These are phyloP conservation scores for Channa argus DNA, from an alignment of 2,113 vertebrate species.

Conservation along the genomic window DNA sequence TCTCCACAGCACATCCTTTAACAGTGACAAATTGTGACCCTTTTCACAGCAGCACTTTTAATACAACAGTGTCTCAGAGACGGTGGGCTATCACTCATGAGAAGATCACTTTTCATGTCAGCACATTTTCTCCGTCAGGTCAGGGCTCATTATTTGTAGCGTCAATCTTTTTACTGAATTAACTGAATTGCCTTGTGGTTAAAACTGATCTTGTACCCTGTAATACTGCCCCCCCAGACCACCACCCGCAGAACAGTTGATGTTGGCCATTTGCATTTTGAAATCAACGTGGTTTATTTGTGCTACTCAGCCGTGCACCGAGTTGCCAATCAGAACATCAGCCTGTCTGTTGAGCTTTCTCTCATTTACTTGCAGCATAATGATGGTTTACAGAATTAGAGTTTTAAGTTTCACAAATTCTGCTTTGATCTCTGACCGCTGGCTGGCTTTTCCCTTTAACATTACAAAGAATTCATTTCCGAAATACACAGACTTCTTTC, in stretches of 20 bases:
- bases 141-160: slow-evolving; percentile 53
- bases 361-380: slow-evolving; percentile 63
- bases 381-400: slow-evolving; percentile 79
- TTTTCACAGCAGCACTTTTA: slow-evolving; percentile 86
- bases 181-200: slow-evolving; percentile 44
- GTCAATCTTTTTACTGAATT: slow-evolving; percentile 41
- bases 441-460: slow-evolving; percentile 68
- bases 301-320: slow-evolving; percentile 44
- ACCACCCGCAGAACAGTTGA: slow-evolving; percentile 1
- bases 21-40: slow-evolving; percentile 90
- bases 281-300: slow-evolving; percentile 80
- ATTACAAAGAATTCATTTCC: slow-evolving; percentile 74
- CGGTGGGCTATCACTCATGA: slow-evolving; percentile 84
- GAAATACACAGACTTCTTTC: slow-evolving; percentile 64
- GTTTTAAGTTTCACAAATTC: slow-evolving; percentile 77
- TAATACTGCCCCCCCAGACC: neutral
- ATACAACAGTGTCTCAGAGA: slow-evolving; percentile 84
- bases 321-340: slow-evolving; percentile 67
- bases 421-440: slow-evolving; percentile 75
- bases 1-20: slow-evolving; percentile 83
- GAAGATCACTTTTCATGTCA: slow-evolving; percentile 79
- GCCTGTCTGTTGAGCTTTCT: slow-evolving; percentile 42
- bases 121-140: slow-evolving; percentile 52
- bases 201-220: neutral
- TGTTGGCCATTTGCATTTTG: slow-evolving; percentile 59